Evolutionary conservation across 1,140 invertebrate species (phyloP), one percentile per base, ranked within the genome.

Genomic region (Homarus americanus): DNA sequence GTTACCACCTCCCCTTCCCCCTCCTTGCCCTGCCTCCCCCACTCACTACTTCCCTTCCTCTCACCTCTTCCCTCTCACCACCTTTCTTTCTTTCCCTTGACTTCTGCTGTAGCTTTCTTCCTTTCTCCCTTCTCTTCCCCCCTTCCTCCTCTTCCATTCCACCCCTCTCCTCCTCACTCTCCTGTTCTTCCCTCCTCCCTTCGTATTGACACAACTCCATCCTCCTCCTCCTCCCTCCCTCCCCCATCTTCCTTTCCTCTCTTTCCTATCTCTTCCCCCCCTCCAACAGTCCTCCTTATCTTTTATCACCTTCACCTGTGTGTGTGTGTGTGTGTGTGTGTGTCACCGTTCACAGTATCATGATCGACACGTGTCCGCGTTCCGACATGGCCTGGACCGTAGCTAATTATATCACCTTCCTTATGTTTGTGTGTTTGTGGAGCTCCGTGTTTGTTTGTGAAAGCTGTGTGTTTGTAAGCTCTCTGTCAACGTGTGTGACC

Each of bases 161-260:
- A 10, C 44, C 17, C 44, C 76, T 79, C 76, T 79, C 38, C 44
- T 28, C 44, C 38, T 79, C 38, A 40, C 76, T 44, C 76, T 66
- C 44, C 58, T 44, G 4, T 66, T 44, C 58, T 44, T 66, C n/a
- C 58, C 80, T 66, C 49, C 58, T 12, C 40, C 24, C 40, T 4
- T 53, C 78, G 7, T 5, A 0, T 38, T 4, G 1, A 4, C 24
- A 40, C 41, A n/a, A 17, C 41, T 36, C 41, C 36, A 34, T 36
- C 10, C 41, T 40, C 36, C 36, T 41, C 36, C 41, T 79, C 41
- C 36, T 34, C 36, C n/a, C 76, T 79, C 41, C 41, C 76, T 44
- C 41, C 36, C 36, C 36, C 76, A n/a, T n/a, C 36, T 36, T 32
- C 78, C 49, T 28, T 80, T 40, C 28, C 40, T 44, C 44, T 80